Evolutionary conservation across 2,113 vertebrate species (phyloP), one percentile per base, ranked within the genome.

Genomic region (Rhea americana): DNA sequence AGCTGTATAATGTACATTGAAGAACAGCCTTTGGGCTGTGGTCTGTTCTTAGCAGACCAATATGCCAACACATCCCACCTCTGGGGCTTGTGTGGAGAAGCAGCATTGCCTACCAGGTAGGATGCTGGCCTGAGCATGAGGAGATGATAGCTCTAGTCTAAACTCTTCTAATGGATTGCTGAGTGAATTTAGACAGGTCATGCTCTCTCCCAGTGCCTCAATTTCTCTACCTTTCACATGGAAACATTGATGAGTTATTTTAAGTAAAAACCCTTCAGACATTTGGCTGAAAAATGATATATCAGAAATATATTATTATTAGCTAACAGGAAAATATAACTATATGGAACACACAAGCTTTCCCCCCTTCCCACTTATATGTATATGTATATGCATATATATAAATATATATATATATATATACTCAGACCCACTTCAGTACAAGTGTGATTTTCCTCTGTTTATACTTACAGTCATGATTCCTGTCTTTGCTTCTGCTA

Each of bases 401-500:
- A 77, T 39, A 53, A 47, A 26, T 47, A 41, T 45, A 39, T 12
- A 55, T 8, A 77, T 39, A 53, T 53, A 47, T 16, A 22, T 32
- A 37, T 12, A 41, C 72, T 53, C 71, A 85, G 32, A 56, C 32
- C 25, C n/a, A 21, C 58, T 90, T 47, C 26, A 71, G 13, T 41
- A 28, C 41, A 58, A 43, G 28, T 35, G 87, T 85, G 39, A n/a
- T 91, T 86, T 90, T 62, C 67, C 67, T 73, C 41, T 74, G 28
- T 20, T 85, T 63, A 11, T 93, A 91, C 91, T 93, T 86, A 93
- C 81, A 53, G 1, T 70, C 32, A 5, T 35, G 73, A 86, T 91
- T 91, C 37, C 93, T 41, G 35, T 43, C 76, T 85, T 82, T 66
- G 73, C 87, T 95, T 55, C 92, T 53, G 70, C 82, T 58, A 41